Conservation (phyloP, 92 coral and sea anemone species). For the Porites cylindrica region DNA sequence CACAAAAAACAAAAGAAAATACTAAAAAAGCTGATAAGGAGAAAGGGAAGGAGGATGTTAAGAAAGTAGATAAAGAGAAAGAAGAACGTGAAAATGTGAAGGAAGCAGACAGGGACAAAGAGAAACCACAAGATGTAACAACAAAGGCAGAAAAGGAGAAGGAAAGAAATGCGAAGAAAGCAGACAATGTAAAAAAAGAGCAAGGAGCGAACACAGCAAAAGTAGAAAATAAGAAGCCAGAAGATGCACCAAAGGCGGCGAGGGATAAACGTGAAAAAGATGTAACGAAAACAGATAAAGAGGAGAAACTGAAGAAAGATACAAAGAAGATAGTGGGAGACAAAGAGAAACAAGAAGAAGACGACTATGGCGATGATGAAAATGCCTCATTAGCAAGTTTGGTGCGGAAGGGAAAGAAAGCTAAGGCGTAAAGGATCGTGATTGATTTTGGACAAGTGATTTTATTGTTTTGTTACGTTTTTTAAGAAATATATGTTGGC, state of each 20-base stretch:
- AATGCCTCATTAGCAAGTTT: constrained; percentile 21
- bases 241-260: background rate
- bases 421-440: background rate
- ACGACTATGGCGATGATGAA: constrained; percentile 16
- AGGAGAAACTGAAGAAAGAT: background rate
- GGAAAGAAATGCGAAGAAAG: background rate
- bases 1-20: no score
- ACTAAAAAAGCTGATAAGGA: no score
- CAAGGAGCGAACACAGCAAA: background rate
- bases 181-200: no score
- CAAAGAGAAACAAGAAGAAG: background rate
- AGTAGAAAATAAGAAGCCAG: background rate
- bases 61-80: no score
- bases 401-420: constrained; percentile 13
- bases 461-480: background rate
- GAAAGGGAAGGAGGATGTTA: no score
- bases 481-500: no score
- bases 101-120: no score
- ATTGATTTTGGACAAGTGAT: background rate
- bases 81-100: no score
- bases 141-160: background rate
- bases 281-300: constrained; percentile 1
- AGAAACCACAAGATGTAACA: background rate
- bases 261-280: constrained; percentile 13
- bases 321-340: background rate